A percentile compares a stretch with the other conserved stretches of the same genome.
These are phyloP conservation scores for Prosopocoilus inquinatus DNA, from an alignment of 2,888 invertebrate species.

Conservation along the genomic window DNA sequence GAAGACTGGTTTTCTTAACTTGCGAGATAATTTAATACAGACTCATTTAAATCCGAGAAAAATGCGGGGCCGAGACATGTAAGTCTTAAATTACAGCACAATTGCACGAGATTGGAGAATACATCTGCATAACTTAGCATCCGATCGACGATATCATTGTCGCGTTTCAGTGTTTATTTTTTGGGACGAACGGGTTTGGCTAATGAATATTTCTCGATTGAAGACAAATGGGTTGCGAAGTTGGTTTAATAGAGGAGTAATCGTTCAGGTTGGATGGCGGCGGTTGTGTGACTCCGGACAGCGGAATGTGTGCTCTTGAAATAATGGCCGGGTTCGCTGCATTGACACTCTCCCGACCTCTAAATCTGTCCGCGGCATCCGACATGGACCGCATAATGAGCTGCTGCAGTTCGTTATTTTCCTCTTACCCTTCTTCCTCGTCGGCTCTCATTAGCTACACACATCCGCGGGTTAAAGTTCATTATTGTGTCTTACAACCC, in stretches of 20 bases:
- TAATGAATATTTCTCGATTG: constrained; percentile 42
- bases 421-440: constrained; percentile 15
- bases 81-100: constrained; percentile 50
- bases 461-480: constrained; percentile 27
- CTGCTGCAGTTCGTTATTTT: constrained; percentile 25
- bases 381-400: constrained; percentile 42
- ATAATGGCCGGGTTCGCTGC: constrained; percentile 31
- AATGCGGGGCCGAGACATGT: constrained; percentile 46
- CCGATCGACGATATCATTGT: constrained; percentile 46
- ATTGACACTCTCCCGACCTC: constrained; percentile 35
- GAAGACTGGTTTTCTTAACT: constrained; percentile 42
- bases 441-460: constrained; percentile 29
- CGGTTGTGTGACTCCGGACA: constrained; percentile 23
- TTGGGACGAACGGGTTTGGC: constrained; percentile 29
- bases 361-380: constrained; percentile 42
- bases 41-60: constrained; percentile 47
- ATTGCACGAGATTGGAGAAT: constrained; percentile 51
- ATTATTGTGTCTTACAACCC: constrained; percentile 29
- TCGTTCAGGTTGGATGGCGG: constrained; percentile 19
- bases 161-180: constrained; percentile 26
- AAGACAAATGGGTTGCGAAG: constrained; percentile 39
- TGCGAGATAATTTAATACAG: constrained; percentile 47
- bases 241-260: constrained; percentile 33
- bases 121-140: constrained; percentile 51
- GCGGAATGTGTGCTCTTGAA: constrained; percentile 32